Percentiles rank a stretch among this genome's conserved stretches.
These are phyloP conservation scores for Petrolisthes cinctipes DNA, from an alignment of 2,888 invertebrate genomes.

Conservation along the genomic window DNA sequence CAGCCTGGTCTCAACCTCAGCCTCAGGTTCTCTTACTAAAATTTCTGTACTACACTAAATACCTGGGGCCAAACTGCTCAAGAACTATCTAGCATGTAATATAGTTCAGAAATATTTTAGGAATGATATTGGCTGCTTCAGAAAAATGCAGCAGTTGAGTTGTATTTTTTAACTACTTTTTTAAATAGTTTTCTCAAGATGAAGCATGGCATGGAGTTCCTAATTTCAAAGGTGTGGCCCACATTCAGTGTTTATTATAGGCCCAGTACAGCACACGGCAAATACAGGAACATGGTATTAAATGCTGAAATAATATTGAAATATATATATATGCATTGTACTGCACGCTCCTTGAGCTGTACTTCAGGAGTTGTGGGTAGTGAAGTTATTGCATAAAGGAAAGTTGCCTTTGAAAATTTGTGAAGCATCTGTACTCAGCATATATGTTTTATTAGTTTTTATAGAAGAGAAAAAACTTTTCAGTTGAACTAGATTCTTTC, in stretches of 20 bases:
- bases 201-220: conserved; percentile 60
- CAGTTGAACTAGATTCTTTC: not conserved
- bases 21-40: conserved; percentile 19
- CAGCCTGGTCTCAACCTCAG: not conserved
- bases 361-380: not conserved
- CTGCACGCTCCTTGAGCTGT: not conserved
- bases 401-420: too few relatives aligned
- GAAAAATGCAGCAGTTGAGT: conserved; percentile 26
- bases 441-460: not conserved
- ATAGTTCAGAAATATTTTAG: conserved; percentile 39
- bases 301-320: not conserved
- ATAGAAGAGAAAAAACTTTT: not conserved
- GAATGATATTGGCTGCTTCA: conserved; percentile 18
- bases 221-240: conserved; percentile 44
- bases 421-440: not conserved
- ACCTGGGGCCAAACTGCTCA: conserved; percentile 53
- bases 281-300: not conserved
- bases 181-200: conserved; percentile 22
- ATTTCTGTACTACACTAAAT: not conserved
- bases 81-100: conserved; percentile 39
- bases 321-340: not conserved
- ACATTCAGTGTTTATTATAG: conserved; percentile 14
- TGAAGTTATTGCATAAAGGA: too few relatives aligned
- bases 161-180: conserved; percentile 4
- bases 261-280: conserved; percentile 1